Evolutionary conservation across 1,140 invertebrate genomes (phyloP).

Genomic region (Chironomus striatipennis): DNA sequence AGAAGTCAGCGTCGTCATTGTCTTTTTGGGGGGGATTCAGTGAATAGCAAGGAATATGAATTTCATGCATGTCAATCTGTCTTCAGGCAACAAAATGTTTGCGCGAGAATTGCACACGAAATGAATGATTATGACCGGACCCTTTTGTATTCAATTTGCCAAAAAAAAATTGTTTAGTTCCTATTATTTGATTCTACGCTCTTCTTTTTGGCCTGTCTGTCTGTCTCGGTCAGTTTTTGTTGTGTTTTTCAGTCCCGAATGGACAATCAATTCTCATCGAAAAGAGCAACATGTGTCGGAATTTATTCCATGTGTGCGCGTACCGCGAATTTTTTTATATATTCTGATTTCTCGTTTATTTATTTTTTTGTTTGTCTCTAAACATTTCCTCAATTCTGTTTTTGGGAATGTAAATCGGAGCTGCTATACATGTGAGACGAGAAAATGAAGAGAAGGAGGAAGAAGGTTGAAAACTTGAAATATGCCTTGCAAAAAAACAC

Average conservation of each 20-base stretch:
- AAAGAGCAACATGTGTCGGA: background rate
- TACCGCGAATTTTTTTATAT: background rate
- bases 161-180: too few species aligned
- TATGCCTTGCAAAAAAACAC: background rate
- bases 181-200: too few species aligned
- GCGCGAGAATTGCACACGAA: too few species aligned
- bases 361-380: too few species aligned
- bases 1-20: too few species aligned
- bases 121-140: too few species aligned
- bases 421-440: too few species aligned
- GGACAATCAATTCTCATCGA: background rate
- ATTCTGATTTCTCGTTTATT: background rate
- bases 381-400: constrained; percentile 2
- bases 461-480: background rate
- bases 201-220: too few species aligned
- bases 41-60: background rate
- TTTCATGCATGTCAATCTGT: background rate
- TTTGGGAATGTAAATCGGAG: background rate
- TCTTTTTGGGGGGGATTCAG: background rate
- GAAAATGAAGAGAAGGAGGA: background rate
- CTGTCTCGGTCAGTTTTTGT: background rate
- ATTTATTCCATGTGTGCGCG: background rate
- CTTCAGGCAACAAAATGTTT: too few species aligned
- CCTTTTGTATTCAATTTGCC: too few species aligned
- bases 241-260: background rate